A percentile compares a stretch with the other conserved stretches of the same genome.
Conservation (phyloP, 2,113 vertebrate species). For the Promerops cafer region DNA sequence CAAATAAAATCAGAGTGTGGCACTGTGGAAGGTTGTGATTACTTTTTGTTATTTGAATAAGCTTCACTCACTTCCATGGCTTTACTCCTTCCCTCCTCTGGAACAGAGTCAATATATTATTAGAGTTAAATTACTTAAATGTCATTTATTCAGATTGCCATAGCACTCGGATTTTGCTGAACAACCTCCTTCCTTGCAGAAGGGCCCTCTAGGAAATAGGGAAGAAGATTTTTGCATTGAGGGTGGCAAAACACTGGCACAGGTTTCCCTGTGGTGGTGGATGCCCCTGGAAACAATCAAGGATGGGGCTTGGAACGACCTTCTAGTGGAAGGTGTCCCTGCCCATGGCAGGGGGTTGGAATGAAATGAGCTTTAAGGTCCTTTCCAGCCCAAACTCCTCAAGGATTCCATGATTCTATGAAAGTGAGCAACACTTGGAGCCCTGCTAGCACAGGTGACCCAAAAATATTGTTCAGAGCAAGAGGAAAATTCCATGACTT, state of each 20-base stretch:
- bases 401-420: neutral
- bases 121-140: neutral
- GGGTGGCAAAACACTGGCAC: neutral
- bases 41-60: neutral
- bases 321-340: neutral
- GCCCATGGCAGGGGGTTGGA: neutral
- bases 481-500: conserved; percentile 4
- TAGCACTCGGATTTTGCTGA: neutral
- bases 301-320: neutral
- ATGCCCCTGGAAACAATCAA: neutral
- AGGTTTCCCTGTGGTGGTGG: neutral
- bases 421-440: neutral
- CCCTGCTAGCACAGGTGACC: neutral
- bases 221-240: neutral
- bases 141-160: neutral
- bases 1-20: neutral
- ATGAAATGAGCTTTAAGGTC: neutral
- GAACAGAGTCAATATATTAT: neutral
- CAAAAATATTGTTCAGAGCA: neutral
- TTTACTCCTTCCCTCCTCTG: neutral
- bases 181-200: neutral
- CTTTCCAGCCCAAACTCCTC: neutral
- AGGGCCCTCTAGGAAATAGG: neutral
- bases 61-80: neutral
- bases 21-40: neutral